A percentile compares a stretch with the other conserved stretches of the same genome.
Evolutionary conservation across 2,797 vertebrate genomes (phyloP).

Genomic region (Champsocephalus gunnari): DNA sequence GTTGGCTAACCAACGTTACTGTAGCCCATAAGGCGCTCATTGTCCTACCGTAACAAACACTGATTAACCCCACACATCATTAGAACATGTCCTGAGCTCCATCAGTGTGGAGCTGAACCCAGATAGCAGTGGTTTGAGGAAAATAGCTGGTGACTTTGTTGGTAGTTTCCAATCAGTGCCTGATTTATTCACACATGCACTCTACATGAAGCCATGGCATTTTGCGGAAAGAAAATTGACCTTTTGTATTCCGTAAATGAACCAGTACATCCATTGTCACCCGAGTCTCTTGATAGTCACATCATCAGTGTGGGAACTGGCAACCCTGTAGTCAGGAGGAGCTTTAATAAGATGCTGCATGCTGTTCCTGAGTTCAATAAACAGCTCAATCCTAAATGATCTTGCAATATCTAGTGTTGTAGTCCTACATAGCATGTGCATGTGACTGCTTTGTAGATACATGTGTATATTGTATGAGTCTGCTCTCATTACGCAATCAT

Average conservation of each 20-base stretch:
- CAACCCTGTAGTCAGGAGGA: no score
- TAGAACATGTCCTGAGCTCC: no score
- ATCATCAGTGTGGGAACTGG: constrained; percentile 5
- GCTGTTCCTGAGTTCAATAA: no score
- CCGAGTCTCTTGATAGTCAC: no score
- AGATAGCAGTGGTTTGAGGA: no score
- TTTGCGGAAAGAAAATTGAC: not conserved
- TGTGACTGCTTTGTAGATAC: not conserved
- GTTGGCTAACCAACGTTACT: not conserved
- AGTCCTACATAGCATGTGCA: not conserved
- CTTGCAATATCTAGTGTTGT: not conserved
- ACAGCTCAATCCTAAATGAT: no score
- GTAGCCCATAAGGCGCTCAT: not conserved
- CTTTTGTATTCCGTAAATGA: not conserved
- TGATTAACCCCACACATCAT: not conserved
- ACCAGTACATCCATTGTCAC: no score
- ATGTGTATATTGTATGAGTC: not conserved
- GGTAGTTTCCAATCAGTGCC: not conserved
- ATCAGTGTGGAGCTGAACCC: no score
- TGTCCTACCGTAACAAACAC: not conserved
- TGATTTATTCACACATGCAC: not conserved
- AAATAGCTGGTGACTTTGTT: not conserved
- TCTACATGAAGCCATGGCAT: not conserved
- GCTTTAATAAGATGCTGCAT: not conserved
- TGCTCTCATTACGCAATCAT: no score